Base-by-base conservation (phyloP, 2,797 vertebrate genomes). In the Catamblyrhynchus diadema region DNA sequence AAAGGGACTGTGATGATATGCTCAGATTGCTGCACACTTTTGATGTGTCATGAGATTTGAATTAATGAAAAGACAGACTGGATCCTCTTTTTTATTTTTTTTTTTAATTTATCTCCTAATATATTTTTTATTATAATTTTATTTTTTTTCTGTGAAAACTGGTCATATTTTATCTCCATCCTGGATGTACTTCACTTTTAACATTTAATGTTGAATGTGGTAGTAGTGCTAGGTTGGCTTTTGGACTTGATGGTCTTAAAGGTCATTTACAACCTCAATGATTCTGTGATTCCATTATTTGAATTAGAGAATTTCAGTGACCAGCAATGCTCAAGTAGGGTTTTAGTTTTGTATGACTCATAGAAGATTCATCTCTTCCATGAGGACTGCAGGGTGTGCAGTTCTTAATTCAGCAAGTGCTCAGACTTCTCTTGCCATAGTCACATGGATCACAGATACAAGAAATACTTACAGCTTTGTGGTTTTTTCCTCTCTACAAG, bases 21-120 rank as follows among this genome's bases (percentile, higher is more conserved):
- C 20, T 81, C 18, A 50, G 16, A 53, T 75, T 88, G 81, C 47
- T 83, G 30, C 54, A 47, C 5, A 30, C 6, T 80, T 85, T 69
- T 47, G 17, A 70, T 18, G 22, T 50, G 5, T 4, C 14, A 12
- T 35, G n/a, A 87, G 8, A 18, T 67, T 69, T 71, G 37, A 89
- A 51, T 47, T 56, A 71, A 28, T 0, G 0, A 90, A 94, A 84
- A 12, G 10, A 30, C 5, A 85, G 9, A 65, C 1, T 0, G 4
- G 18, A 64, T 67, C 2, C 1, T 65, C 11, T 37, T 60, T n/a
- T 70, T 60, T 14, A 30, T 64, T 50, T 65, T 32, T 4, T 23
- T 60, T 86, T 50, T 41, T 10, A 32, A 33, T 23, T 57, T 18
- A 51, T 56, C 0, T 56, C 17, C 54, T 56, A 14, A 44, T 17